Base-by-base conservation (phyloP, 1,140 invertebrate species). In the Acromyrmex heyeri region DNA sequence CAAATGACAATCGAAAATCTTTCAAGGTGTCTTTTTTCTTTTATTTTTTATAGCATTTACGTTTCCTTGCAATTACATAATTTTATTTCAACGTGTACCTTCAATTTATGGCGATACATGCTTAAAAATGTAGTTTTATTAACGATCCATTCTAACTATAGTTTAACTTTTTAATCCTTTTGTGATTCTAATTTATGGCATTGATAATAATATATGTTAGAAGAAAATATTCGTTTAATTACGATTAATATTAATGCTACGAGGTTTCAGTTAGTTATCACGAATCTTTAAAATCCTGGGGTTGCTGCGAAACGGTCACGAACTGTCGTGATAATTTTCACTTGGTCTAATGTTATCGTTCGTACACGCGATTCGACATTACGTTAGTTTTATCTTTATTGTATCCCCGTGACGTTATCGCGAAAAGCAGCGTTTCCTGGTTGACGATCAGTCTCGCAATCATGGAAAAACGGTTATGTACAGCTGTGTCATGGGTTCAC, bases 401-500 rank as follows among this genome's bases (percentile, higher is more conserved):
- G 48, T 24, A 34, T 72, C 16, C 7, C 8, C 2, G 12, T 16
- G 12, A 57, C 14, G 10, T 16, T 61, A 27, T 44, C 48, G 38
- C 10, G 18, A 62, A 62, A 76, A 77, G 7, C 10, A 62, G 3
- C 53, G 7, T 8, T 48, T n/a, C 21, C 57, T 38, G 16, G 21
- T 48, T 14, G 38, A 44, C 38, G 30, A 21, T 53, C 24, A 27
- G 16, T 27, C 12, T 62, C 38, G 21, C 55, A 12, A 27, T 76
- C 75, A 8, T 18, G n/a, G 38, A 67, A 44, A 76, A 34, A 55
- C 30, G 12, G 7, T 21, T 18, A 27, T 57, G 21, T 50, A 27
- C 27, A 21, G 27, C 48, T 73, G 72, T 76, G 73, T 12, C 34
- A 76, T 12, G 24, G 59, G 76, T 78, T 78, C 61, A 78, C 61